These are phyloP conservation scores for Centropyge bicolor DNA, from an alignment of 2,797 vertebrate genomes.

Conservation along the genomic window DNA sequence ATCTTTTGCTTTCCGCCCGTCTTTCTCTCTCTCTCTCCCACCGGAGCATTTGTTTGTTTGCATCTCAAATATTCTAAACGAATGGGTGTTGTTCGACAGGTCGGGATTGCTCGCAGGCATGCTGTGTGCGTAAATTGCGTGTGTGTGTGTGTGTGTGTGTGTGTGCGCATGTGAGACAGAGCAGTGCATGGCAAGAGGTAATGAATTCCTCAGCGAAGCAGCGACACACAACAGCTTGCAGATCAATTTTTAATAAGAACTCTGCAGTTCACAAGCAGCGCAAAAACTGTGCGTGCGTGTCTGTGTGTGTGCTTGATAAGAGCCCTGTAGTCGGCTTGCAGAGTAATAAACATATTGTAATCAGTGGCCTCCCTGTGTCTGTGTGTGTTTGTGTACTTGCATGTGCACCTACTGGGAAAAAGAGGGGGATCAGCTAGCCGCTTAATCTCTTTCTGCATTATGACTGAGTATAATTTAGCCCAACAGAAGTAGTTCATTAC, in stretches of 20 bases:
- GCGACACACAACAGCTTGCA: slow-evolving; percentile 83
- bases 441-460: slow-evolving; percentile 31
- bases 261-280: slow-evolving; percentile 76
- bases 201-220: slow-evolving; percentile 83
- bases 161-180: slow-evolving; percentile 45
- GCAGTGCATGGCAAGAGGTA: slow-evolving; percentile 73
- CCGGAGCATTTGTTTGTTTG: slow-evolving; percentile 76
- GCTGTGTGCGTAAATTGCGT: slow-evolving; percentile 31
- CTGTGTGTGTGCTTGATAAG: slow-evolving; percentile 73
- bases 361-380: slow-evolving; percentile 70
- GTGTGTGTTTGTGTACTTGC: slow-evolving; percentile 28
- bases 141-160: slow-evolving; percentile 2
- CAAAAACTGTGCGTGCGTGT: slow-evolving; percentile 53
- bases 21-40: slow-evolving; percentile 45
- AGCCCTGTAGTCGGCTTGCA: slow-evolving; percentile 63
- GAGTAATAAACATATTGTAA: slow-evolving; percentile 82
- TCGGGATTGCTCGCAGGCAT: slow-evolving; percentile 71
- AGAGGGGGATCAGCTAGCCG: slow-evolving; percentile 2
- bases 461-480: slow-evolving; percentile 21
- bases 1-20: slow-evolving; percentile 15
- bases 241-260: slow-evolving; percentile 86
- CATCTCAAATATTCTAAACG: slow-evolving; percentile 74
- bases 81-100: slow-evolving; percentile 75
- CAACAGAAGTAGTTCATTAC: slow-evolving; percentile 22
- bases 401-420: slow-evolving; percentile 41